Percentiles rank a stretch among this genome's conserved stretches.
Conservation (phyloP, 2,888 invertebrate genomes). For the Cryptophagus acutangulus region DNA sequence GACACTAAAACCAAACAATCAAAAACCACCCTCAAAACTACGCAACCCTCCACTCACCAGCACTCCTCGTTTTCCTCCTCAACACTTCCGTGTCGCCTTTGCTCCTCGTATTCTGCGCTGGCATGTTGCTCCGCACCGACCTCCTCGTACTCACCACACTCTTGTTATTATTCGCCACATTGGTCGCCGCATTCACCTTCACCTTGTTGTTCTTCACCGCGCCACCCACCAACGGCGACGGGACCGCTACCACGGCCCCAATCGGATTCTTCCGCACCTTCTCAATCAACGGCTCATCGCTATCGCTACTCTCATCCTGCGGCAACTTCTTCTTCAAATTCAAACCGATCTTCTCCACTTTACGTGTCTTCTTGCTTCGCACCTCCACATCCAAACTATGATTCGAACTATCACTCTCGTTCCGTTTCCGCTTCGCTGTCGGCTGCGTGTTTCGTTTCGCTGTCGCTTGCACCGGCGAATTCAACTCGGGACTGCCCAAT, state of each 20-base stretch:
- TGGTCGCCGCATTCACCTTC: slow-evolving; percentile 22
- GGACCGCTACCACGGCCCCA: slow-evolving; percentile 11
- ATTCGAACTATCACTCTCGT: slow-evolving; percentile 72
- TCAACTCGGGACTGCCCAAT: slow-evolving; percentile 58
- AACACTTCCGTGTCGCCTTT: slow-evolving; percentile 45
- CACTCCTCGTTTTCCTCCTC: slow-evolving; percentile 64
- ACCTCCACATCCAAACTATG: slow-evolving; percentile 51
- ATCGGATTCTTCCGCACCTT: slow-evolving; percentile 54
- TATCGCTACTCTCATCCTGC: slow-evolving; percentile 67
- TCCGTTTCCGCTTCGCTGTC: slow-evolving; percentile 65
- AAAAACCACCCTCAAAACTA: neutral
- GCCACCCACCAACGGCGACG: slow-evolving; percentile 9
- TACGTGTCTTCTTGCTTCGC: slow-evolving; percentile 35
- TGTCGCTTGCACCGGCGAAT: slow-evolving; percentile 31
- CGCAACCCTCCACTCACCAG: slow-evolving; percentile 54
- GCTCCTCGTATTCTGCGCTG: slow-evolving; percentile 43
- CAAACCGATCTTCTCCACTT: slow-evolving; percentile 1
- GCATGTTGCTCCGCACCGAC: slow-evolving; percentile 39
- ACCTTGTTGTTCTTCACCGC: slow-evolving; percentile 22
- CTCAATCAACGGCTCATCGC: slow-evolving; percentile 74
- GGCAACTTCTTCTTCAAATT: slow-evolving; percentile 12
- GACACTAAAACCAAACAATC: slow-evolving; percentile 35
- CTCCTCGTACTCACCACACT: slow-evolving; percentile 39
- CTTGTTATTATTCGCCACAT: slow-evolving; percentile 25
- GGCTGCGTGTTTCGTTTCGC: slow-evolving; percentile 16